phyloP scores from a whole-genome alignment of 2,888 invertebrate species.

The Actias luna region DNA sequence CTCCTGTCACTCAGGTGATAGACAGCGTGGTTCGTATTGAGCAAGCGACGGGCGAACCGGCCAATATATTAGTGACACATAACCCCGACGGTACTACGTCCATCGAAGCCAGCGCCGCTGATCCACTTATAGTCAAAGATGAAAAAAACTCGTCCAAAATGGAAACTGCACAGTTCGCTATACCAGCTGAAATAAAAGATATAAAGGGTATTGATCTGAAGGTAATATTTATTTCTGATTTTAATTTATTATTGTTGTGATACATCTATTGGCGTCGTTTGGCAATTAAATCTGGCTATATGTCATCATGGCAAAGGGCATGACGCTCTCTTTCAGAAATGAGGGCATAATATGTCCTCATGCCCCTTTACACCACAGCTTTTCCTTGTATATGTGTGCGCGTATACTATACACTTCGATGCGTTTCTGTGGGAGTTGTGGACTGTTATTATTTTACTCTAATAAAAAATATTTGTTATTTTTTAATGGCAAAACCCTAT shows the following conservation, averaged over 20 bases:
- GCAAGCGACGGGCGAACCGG: constrained; percentile 75
- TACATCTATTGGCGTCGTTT: no score
- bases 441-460: no score
- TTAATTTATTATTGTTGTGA: not conserved
- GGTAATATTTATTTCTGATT: constrained; percentile 37
- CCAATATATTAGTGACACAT: constrained; percentile 76
- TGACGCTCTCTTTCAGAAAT: no score
- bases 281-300: no score
- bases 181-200: constrained; percentile 76
- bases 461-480: no score
- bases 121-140: constrained; percentile 79
- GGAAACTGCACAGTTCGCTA: constrained; percentile 72
- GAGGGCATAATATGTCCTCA: no score
- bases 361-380: no score
- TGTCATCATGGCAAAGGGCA: no score
- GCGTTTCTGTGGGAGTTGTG: no score
- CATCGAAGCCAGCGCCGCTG: constrained; percentile 71
- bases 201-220: constrained; percentile 75
- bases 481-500: no score
- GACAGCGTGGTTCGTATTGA: constrained; percentile 79
- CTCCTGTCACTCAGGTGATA: constrained; percentile 54
- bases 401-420: no score
- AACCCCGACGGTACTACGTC: constrained; percentile 78
- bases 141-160: constrained; percentile 73
- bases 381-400: no score